These are phyloP conservation scores for Notolabrus celidotus DNA, from an alignment of 2,797 vertebrate genomes.

Conservation along the genomic window DNA sequence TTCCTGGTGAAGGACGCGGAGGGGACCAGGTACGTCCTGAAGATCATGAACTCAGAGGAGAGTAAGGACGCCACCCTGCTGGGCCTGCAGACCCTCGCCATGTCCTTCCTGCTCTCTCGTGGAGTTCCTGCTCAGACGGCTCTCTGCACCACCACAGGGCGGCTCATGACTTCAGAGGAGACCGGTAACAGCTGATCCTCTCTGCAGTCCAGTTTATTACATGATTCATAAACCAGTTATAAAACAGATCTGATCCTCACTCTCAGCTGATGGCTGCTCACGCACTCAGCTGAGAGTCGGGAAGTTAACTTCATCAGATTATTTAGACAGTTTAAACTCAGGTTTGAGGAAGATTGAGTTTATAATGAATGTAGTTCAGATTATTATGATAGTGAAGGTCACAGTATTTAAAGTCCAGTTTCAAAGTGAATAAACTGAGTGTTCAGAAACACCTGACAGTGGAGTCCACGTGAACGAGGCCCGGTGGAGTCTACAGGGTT, in stretches of 20 bases:
- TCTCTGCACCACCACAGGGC: conserved; percentile 64
- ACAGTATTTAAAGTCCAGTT: too few relatives aligned
- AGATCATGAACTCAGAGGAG: conserved; percentile 85
- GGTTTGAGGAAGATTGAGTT: too few relatives aligned
- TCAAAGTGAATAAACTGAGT: too few relatives aligned
- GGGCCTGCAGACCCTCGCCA: conserved; percentile 82
- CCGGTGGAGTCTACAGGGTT: neutral
- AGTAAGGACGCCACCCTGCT: conserved; percentile 80
- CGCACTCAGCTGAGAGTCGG: too few relatives aligned
- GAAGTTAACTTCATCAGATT: too few relatives aligned
- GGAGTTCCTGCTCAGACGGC: conserved; percentile 83
- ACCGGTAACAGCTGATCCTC: conserved; percentile 72
- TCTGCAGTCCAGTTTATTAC: neutral
- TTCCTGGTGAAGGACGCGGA: conserved; percentile 71
- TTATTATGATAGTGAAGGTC: too few relatives aligned
- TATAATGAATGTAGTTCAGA: too few relatives aligned
- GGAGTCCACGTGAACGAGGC: neutral
- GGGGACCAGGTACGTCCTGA: conserved; percentile 83
- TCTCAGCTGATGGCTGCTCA: too few relatives aligned
- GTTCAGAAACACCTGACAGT: neutral
- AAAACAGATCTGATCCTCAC: too few relatives aligned
- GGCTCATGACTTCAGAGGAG: conserved; percentile 78
- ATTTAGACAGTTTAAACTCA: too few relatives aligned
- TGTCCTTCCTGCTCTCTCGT: conserved; percentile 81
- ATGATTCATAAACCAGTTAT: too few relatives aligned